Evolutionary conservation across 1,140 invertebrate genomes (phyloP).

Genomic region (Reticulitermes speratus): DNA sequence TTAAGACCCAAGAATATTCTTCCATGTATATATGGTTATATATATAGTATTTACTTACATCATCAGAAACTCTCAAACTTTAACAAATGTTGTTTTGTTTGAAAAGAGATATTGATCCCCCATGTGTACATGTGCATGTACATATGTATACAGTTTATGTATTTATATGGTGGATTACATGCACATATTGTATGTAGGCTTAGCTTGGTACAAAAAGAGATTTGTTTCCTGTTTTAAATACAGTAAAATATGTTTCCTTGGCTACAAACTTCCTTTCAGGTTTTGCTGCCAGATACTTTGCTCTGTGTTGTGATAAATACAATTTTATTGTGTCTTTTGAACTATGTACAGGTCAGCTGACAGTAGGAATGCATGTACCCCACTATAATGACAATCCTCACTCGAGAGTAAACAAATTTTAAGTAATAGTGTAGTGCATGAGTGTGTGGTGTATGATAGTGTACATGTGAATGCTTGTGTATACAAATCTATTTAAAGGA

Average conservation of each 20-base stretch:
- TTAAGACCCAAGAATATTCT: background rate
- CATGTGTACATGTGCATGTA: slow-evolving; percentile 26
- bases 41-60: background rate
- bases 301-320: slow-evolving; percentile 41
- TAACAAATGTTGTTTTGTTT: background rate
- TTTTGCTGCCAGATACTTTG: slow-evolving; percentile 40
- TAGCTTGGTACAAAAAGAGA: slow-evolving; percentile 23
- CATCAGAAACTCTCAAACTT: background rate
- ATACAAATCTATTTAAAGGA: slow-evolving; percentile 33
- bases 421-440: slow-evolving; percentile 22
- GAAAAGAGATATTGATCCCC: slow-evolving; percentile 15
- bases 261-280: slow-evolving; percentile 32
- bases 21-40: background rate
- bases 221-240: slow-evolving; percentile 30
- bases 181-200: slow-evolving; percentile 22
- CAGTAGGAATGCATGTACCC: slow-evolving; percentile 31
- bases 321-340: slow-evolving; percentile 37
- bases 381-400: slow-evolving; percentile 35
- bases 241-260: slow-evolving; percentile 32
- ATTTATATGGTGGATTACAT: slow-evolving; percentile 4
- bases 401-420: slow-evolving; percentile 21
- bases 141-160: slow-evolving; percentile 22
- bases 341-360: slow-evolving; percentile 37
- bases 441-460: slow-evolving; percentile 24
- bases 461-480: slow-evolving; percentile 24